These are phyloP conservation scores for Carettochelys insculpta DNA, from an alignment of 2,113 vertebrate species.

Conservation along the genomic window DNA sequence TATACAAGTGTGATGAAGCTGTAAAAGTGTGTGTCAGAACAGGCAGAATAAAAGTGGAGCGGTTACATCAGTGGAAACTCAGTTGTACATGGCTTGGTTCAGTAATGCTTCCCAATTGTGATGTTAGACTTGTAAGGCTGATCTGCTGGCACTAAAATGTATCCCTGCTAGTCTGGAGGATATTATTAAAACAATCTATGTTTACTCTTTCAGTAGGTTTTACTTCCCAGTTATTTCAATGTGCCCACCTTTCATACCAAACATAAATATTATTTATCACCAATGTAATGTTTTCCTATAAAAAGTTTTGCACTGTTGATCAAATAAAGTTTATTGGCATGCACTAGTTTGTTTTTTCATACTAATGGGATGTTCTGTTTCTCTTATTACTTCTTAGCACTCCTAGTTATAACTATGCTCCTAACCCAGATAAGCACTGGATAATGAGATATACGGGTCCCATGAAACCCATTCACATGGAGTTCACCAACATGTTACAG, in stretches of 20 bases:
- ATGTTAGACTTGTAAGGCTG: neutral
- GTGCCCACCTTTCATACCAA: neutral
- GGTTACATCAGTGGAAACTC: neutral
- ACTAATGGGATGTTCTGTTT: neutral
- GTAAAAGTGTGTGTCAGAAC: neutral
- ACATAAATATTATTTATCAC: neutral
- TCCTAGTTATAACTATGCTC: constrained; percentile 96
- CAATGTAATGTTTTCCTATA: neutral
- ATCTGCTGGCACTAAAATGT: neutral
- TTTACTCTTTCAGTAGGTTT: constrained; percentile 7
- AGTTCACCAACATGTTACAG: constrained; percentile 97
- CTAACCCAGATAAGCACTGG: constrained; percentile 97
- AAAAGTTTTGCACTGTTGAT: neutral
- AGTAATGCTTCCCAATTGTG: neutral
- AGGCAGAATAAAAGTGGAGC: neutral
- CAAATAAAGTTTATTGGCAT: neutral
- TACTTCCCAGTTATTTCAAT: neutral
- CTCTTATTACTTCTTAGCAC: constrained; percentile 79
- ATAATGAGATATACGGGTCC: constrained; percentile 95
- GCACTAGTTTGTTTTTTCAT: neutral
- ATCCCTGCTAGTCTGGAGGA: neutral
- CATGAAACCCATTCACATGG: constrained; percentile 99
- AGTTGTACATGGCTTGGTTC: neutral
- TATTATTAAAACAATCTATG: neutral
- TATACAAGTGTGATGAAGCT: neutral